Conservation (phyloP, 2,113 vertebrate genomes). For the Seriola quinqueradiata region DNA sequence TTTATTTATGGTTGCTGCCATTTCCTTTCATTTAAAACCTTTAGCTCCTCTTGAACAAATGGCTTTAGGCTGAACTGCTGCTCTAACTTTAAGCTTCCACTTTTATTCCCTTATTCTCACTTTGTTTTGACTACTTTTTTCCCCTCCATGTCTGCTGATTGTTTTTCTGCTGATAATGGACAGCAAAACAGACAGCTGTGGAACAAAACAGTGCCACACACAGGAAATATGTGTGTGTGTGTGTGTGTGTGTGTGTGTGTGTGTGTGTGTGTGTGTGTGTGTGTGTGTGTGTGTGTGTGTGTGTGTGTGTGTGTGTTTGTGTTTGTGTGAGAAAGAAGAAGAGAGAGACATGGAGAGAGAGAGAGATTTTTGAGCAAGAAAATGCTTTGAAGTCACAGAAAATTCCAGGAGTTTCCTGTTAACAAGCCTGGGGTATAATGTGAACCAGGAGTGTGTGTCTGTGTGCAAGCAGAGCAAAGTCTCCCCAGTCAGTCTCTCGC, state of each 20-base stretch:
- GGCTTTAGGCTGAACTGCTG: slow-evolving; percentile 7
- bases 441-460: slow-evolving; percentile 75
- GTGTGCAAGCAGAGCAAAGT: slow-evolving; percentile 19
- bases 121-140: neutral
- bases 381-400: slow-evolving; percentile 80
- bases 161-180: neutral
- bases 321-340: neutral
- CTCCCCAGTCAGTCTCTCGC: slow-evolving; percentile 51
- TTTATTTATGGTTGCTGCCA: slow-evolving; percentile 40
- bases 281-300: slow-evolving; percentile 2
- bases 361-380: slow-evolving; percentile 43
- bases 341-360: slow-evolving; percentile 3
- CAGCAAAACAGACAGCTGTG: slow-evolving; percentile 9
- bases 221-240: neutral
- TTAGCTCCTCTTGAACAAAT: slow-evolving; percentile 33
- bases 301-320: slow-evolving; percentile 1
- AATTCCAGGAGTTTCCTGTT: slow-evolving; percentile 84
- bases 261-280: neutral
- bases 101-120: neutral
- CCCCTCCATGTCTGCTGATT: neutral
- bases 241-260: slow-evolving; percentile 5
- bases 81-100: neutral
- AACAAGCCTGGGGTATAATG: slow-evolving; percentile 76
- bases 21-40: slow-evolving; percentile 30
- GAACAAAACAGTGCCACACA: slow-evolving; percentile 14